Percentiles rank a stretch among this genome's conserved stretches.
These are phyloP conservation scores for Gambusia yucatana DNA, from an alignment of 2,797 vertebrate genomes.

Conservation along the genomic window DNA sequence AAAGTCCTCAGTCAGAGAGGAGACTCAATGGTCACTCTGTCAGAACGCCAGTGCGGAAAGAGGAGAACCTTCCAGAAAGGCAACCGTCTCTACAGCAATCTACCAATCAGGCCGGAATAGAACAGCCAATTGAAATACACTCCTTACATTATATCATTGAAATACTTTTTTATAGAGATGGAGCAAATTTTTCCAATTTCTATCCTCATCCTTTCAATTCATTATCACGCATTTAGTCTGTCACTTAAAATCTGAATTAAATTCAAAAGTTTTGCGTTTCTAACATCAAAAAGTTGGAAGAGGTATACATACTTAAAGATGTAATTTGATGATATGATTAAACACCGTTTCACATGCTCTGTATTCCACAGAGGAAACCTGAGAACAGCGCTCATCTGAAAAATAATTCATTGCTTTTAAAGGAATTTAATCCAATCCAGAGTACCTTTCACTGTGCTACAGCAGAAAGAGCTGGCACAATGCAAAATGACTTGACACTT, in stretches of 20 bases:
- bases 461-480: background rate
- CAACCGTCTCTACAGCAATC: too few species aligned
- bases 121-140: too few species aligned
- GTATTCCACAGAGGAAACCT: too few species aligned
- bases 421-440: background rate
- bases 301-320: background rate
- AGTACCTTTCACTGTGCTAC: background rate
- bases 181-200: too few species aligned
- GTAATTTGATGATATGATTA: background rate
- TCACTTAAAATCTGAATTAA: background rate
- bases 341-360: background rate
- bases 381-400: background rate
- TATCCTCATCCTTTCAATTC: too few species aligned
- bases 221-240: background rate
- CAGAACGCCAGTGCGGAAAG: too few species aligned
- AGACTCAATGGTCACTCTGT: too few species aligned
- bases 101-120: too few species aligned
- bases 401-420: background rate
- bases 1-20: too few species aligned
- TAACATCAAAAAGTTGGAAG: background rate
- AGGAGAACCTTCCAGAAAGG: too few species aligned
- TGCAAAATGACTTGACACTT: constrained; percentile 12
- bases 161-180: too few species aligned
- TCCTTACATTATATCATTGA: too few species aligned
- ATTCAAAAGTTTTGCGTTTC: background rate